A percentile compares a stretch with the other conserved stretches of the same genome.
Conservation (phyloP, 2,888 invertebrate genomes). For the Bursaphelenchus okinawaensis region DNA sequence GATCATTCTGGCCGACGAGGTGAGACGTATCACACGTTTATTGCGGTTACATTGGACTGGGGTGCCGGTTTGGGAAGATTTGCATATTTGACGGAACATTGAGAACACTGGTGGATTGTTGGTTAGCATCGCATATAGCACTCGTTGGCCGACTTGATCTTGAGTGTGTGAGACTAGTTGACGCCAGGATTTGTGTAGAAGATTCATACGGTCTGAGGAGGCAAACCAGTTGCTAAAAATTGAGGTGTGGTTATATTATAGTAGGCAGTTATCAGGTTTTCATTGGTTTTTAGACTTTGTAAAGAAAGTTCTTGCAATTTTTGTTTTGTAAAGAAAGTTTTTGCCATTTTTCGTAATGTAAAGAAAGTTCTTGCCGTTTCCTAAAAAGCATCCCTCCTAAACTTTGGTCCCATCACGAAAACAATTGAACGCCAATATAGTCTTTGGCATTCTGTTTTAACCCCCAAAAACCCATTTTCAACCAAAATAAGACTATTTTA, state of each 20-base stretch:
- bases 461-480: no score
- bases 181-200: slow-evolving; percentile 41
- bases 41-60: slow-evolving; percentile 1
- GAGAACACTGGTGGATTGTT: slow-evolving; percentile 43
- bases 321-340: no score
- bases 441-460: no score
- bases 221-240: slow-evolving; percentile 18
- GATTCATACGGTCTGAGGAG: slow-evolving; percentile 22
- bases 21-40: neutral
- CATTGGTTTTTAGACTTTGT: no score
- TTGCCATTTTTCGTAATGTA: no score
- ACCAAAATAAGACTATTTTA: slow-evolving; percentile 8
- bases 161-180: slow-evolving; percentile 40
- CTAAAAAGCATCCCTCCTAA: no score
- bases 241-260: no score
- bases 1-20: neutral
- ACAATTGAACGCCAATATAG: no score
- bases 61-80: slow-evolving; percentile 9
- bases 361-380: no score
- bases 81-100: slow-evolving; percentile 22
- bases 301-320: no score
- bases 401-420: no score
- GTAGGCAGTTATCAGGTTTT: no score
- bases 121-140: slow-evolving; percentile 46
- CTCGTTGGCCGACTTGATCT: slow-evolving; percentile 42